phyloP scores from a whole-genome alignment of 2,888 invertebrate species.

The Cataglyphis rosenhaueri region DNA sequence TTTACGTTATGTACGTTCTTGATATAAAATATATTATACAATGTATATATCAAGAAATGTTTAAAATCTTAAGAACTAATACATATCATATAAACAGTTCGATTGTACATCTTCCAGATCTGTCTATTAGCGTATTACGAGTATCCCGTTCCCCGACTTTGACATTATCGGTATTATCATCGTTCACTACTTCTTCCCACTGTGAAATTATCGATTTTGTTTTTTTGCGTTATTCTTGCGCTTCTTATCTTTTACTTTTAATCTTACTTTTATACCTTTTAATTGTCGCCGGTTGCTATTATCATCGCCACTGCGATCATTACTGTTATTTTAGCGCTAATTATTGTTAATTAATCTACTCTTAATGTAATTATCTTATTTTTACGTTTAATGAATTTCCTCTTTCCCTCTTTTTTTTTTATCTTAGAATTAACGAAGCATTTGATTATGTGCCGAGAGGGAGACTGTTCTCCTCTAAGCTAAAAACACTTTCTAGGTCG shows the following conservation, averaged over 20 bases:
- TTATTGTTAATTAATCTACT: slow-evolving; percentile 63
- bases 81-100: slow-evolving; percentile 40
- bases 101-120: slow-evolving; percentile 41
- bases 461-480: slow-evolving; percentile 26
- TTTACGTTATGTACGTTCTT: slow-evolving; percentile 11
- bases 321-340: slow-evolving; percentile 67
- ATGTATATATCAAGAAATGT: slow-evolving; percentile 11
- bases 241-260: slow-evolving; percentile 58
- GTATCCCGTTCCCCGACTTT: slow-evolving; percentile 40
- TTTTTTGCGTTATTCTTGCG: slow-evolving; percentile 51
- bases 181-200: slow-evolving; percentile 54
- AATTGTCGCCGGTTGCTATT: slow-evolving; percentile 45
- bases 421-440: slow-evolving; percentile 45
- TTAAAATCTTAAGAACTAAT: slow-evolving; percentile 16
- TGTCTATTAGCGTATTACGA: slow-evolving; percentile 43
- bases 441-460: slow-evolving; percentile 31
- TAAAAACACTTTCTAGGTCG: slow-evolving; percentile 16
- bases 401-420: slow-evolving; percentile 15
- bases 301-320: slow-evolving; percentile 41
- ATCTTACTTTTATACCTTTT: slow-evolving; percentile 51
- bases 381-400: slow-evolving; percentile 53
- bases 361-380: slow-evolving; percentile 63
- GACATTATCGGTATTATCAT: slow-evolving; percentile 53
- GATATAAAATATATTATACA: not conserved
- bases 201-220: slow-evolving; percentile 16